A percentile compares a stretch with the other conserved stretches of the same genome.
These are phyloP conservation scores for Candidula unifasciata DNA, from an alignment of 2,888 invertebrate species.

Conservation along the genomic window DNA sequence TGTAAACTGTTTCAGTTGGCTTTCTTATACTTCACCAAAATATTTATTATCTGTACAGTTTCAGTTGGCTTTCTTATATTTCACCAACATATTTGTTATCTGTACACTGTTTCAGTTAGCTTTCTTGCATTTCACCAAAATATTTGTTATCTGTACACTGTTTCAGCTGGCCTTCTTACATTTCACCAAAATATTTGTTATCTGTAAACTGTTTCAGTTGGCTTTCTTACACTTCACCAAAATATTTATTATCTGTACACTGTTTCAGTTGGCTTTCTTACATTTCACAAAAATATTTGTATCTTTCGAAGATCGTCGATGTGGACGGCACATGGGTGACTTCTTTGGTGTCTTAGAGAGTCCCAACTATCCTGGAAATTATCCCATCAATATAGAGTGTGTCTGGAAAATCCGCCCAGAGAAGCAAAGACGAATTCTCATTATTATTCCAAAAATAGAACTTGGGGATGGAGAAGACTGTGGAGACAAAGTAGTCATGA, in stretches of 20 bases:
- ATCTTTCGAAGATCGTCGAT: conserved; percentile 65
- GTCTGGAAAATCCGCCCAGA: conserved; percentile 78
- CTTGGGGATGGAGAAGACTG: conserved; percentile 76
- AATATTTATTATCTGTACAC: no score
- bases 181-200: neutral
- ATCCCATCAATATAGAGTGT: conserved; percentile 78
- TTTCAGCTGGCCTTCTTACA: neutral
- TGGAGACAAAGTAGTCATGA: conserved; percentile 78
- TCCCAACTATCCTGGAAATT: conserved; percentile 79
- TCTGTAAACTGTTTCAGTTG: neutral
- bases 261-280: neutral
- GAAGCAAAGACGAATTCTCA: conserved; percentile 76
- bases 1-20: neutral
- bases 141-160: no score
- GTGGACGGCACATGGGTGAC: conserved; percentile 69
- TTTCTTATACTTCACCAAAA: neutral
- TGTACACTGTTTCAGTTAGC: neutral
- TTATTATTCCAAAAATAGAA: conserved; percentile 78
- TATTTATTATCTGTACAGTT: no score
- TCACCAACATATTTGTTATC: neutral
- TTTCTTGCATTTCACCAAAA: neutral
- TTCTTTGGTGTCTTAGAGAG: conserved; percentile 77
- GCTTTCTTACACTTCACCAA: neutral
- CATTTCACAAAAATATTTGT: neutral
- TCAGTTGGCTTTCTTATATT: neutral